Conservation (phyloP, 1,140 invertebrate species). For the Glossosoma conforme region DNA sequence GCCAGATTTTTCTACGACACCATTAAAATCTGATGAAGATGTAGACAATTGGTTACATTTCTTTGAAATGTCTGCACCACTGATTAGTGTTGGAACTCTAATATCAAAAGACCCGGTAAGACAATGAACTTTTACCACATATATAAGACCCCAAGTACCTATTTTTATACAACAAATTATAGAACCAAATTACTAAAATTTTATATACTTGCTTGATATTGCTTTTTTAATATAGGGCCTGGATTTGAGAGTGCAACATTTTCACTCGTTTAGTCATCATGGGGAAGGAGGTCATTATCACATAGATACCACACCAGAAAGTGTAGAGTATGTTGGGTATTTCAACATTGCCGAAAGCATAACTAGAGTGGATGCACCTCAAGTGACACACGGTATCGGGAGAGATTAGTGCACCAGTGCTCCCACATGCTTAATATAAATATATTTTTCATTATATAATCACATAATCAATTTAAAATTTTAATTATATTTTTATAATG, state of each 20-base stretch:
- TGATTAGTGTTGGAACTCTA: slow-evolving; percentile 83
- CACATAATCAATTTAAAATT: too few relatives aligned
- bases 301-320: slow-evolving; percentile 82
- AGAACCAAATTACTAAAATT: too few relatives aligned
- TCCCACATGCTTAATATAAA: too few relatives aligned
- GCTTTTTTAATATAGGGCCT: too few relatives aligned
- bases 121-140: too few relatives aligned
- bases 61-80: slow-evolving; percentile 81
- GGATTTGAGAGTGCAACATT: slow-evolving; percentile 89
- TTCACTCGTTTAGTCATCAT: slow-evolving; percentile 85
- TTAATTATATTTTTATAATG: too few relatives aligned
- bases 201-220: slow-evolving; percentile 29
- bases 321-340: slow-evolving; percentile 81
- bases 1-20: slow-evolving; percentile 80
- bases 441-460: too few relatives aligned
- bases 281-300: slow-evolving; percentile 94
- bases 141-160: too few relatives aligned
- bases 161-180: too few relatives aligned
- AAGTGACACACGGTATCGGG: slow-evolving; percentile 48
- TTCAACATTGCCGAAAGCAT: slow-evolving; percentile 73
- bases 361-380: slow-evolving; percentile 76
- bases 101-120: slow-evolving; percentile 80
- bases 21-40: slow-evolving; percentile 65
- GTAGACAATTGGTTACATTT: slow-evolving; percentile 89
- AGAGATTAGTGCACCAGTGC: too few relatives aligned